Conservation (phyloP, 53 echinoderm and acorn worm species). For the Paracentrotus lividus region DNA sequence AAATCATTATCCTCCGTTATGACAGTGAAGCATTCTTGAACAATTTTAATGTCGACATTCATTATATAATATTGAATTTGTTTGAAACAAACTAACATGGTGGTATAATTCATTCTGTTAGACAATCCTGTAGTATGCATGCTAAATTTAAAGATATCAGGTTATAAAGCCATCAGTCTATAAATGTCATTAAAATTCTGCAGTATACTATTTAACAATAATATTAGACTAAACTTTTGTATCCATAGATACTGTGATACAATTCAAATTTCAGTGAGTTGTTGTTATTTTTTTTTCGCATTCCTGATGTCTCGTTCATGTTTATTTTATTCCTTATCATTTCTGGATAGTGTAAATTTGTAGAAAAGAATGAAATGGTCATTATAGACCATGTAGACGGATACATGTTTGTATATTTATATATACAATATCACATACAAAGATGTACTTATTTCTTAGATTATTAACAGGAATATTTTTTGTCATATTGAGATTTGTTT, state of each 20-base stretch:
- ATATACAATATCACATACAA: background rate
- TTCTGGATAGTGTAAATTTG: background rate
- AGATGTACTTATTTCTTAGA: conserved; percentile 12
- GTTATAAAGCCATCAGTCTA: background rate
- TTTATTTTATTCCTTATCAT: background rate
- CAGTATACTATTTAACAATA: background rate
- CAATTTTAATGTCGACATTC: too few relatives aligned
- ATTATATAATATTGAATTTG: background rate
- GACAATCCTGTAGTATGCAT: background rate
- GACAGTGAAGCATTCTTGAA: too few relatives aligned
- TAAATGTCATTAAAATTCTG: background rate
- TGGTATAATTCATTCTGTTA: background rate
- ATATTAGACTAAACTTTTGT: background rate
- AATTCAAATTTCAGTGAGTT: background rate
- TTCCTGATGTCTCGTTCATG: background rate
- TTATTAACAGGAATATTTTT: too few relatives aligned
- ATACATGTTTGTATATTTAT: conserved; percentile 2
- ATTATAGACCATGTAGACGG: conserved; percentile 13
- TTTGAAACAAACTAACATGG: background rate
- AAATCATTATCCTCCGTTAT: too few relatives aligned
- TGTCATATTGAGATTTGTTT: background rate
- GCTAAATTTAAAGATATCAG: background rate
- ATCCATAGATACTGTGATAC: background rate
- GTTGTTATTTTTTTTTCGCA: background rate
- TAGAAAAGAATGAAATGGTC: conserved; percentile 6